Base-by-base conservation (phyloP, 2,797 vertebrate species). In the Darevskia nairensis region DNA sequence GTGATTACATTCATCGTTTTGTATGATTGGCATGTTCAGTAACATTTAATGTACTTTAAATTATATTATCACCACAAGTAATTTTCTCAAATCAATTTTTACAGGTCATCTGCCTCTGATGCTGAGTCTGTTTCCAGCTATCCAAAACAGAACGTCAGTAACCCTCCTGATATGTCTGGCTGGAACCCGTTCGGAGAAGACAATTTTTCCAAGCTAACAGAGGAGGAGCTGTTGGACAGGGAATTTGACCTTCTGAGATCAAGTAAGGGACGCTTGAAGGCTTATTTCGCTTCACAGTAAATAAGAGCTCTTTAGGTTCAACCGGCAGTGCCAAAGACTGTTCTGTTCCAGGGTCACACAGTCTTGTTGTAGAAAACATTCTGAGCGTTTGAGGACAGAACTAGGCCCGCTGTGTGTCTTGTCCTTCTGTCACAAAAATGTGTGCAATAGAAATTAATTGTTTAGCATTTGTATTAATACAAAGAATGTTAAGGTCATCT, bases 181-280 rank as follows among this genome's bases (percentile, higher is more conserved):
- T 99, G 99, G 99, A 99, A 99, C 95, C 99, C 99, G 0, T 99
- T 99, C 50, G 98, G 98, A 94, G 99, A 99, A 95, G 99, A 99
- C 96, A 99, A 99, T 97, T 99, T 99, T 95, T 99, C 98, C 90
- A 98, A 98, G 89, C 82, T 99, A 96, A 99, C 98, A 0, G 98
- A 99, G 94, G 99, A 99, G 96, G 99, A 99, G 95, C 97, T 99
- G 80, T 97, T 99, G 92, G 98, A 99, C 97, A 98, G 98, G 89
- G 98, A 99, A 95, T 99, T 99, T 94, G 99, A 99, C 97, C 96
- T 98, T 95, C 98, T 99, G 11, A 97, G 99, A 99, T 97, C 99
- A 98, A 98, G 98, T 97, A 98, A 98, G 99, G 98, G 97, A 97
- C 95, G 59, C 91, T 95, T 97, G 97, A 97, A 97, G 96, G 97